Evolutionary conservation across 2,888 invertebrate genomes (phyloP).

Genomic region (Coleophora deauratella): DNA sequence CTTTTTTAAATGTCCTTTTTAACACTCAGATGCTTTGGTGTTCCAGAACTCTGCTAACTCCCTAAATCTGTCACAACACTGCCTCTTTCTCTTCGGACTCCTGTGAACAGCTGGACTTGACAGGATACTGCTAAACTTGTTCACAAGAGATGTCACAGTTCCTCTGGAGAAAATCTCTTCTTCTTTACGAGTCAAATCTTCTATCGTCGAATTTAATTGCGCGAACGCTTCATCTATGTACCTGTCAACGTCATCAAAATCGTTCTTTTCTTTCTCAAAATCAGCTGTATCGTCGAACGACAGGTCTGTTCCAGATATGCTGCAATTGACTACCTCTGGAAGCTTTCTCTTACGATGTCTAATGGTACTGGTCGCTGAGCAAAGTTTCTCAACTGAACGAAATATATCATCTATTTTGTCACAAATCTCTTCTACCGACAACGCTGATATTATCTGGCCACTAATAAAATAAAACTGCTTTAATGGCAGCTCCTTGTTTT

Average conservation of each 20-base stretch:
- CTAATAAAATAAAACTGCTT: conserved; percentile 43
- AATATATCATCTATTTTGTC: conserved; percentile 55
- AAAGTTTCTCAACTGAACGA: conserved; percentile 53
- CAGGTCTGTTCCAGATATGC: conserved; percentile 43
- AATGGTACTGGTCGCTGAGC: conserved; percentile 37
- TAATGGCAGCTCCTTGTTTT: conserved; percentile 22
- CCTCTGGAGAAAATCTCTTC: conserved; percentile 32
- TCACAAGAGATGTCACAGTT: conserved; percentile 55
- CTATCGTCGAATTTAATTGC: conserved; percentile 38
- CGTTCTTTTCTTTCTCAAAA: conserved; percentile 25
- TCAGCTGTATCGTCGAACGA: conserved; percentile 52
- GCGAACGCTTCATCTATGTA: conserved; percentile 60
- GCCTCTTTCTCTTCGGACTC: conserved; percentile 37
- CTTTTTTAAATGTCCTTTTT: no score
- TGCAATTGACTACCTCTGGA: conserved; percentile 49
- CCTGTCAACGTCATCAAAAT: conserved; percentile 40
- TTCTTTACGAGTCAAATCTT: conserved; percentile 21
- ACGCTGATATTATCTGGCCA: conserved; percentile 50
- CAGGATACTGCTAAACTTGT: conserved; percentile 45
- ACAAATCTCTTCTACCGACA: conserved; percentile 54
- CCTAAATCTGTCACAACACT: conserved; percentile 46
- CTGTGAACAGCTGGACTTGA: conserved; percentile 36
- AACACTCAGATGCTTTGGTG: conserved; percentile 20
- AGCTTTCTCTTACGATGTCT: conserved; percentile 34
- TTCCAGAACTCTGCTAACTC: conserved; percentile 59